Evolutionary conservation across 2,888 invertebrate genomes (phyloP).

Genomic region (Cylloceria caligata): DNA sequence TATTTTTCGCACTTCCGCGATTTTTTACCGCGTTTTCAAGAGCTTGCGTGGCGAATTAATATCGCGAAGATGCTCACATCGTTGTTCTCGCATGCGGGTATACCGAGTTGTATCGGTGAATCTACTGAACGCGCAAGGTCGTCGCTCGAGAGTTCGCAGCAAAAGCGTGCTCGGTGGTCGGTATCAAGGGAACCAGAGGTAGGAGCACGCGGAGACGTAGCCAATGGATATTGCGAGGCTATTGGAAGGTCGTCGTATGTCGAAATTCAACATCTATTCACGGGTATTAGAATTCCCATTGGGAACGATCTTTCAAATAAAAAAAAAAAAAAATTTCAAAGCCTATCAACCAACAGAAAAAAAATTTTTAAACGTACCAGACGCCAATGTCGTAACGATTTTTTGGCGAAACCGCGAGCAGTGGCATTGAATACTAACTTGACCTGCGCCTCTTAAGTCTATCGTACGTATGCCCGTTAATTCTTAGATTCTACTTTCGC

Average conservation of each 20-base stretch:
- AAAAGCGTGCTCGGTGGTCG: slow-evolving; percentile 47
- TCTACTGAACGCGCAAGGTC: slow-evolving; percentile 53
- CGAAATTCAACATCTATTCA: slow-evolving; percentile 53
- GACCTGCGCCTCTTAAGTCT: slow-evolving; percentile 64
- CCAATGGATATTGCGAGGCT: slow-evolving; percentile 56
- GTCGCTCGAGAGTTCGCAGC: slow-evolving; percentile 65
- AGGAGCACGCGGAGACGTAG: slow-evolving; percentile 2
- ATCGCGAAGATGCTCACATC: background rate
- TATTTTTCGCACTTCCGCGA: slow-evolving; percentile 55
- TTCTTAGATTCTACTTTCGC: slow-evolving; percentile 57
- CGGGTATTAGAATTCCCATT: slow-evolving; percentile 51
- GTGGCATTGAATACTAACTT: slow-evolving; percentile 65
- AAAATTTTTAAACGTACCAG: too few relatives aligned
- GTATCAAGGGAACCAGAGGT: slow-evolving; percentile 44
- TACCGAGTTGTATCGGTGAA: slow-evolving; percentile 7
- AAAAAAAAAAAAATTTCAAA: background rate
- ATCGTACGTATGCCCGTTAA: slow-evolving; percentile 47
- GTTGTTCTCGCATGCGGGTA: background rate
- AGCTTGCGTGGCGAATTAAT: slow-evolving; percentile 39
- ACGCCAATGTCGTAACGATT: slow-evolving; percentile 42
- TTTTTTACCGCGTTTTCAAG: slow-evolving; percentile 55
- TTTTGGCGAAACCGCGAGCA: slow-evolving; percentile 31
- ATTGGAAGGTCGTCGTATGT: slow-evolving; percentile 57
- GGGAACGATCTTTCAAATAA: slow-evolving; percentile 48
- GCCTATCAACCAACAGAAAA: too few relatives aligned